Conservation (phyloP, 1,140 invertebrate species). For the Neodiprion virginianus region DNA sequence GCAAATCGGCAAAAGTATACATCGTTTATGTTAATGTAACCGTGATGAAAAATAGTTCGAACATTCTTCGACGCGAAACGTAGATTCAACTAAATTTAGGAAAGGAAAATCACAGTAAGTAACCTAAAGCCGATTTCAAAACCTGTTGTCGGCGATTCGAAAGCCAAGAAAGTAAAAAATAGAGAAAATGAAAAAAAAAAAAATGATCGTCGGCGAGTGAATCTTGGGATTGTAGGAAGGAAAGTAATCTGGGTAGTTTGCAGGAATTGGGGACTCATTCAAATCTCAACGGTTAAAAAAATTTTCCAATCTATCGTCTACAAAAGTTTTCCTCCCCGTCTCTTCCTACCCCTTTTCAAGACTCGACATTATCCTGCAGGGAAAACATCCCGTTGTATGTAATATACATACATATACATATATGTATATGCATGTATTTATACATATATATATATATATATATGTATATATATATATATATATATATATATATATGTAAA, state of each 20-base stretch:
- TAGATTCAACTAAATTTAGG: no score
- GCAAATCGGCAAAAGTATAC: no score
- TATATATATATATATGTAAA: neutral
- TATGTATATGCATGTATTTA: neutral
- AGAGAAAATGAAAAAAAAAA: neutral
- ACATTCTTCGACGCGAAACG: neutral
- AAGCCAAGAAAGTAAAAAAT: neutral
- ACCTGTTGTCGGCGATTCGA: neutral
- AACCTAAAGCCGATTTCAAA: no score
- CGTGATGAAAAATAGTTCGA: neutral
- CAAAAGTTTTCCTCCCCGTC: conserved; percentile 39
- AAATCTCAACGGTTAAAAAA: conserved; percentile 49
- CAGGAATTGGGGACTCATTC: conserved; percentile 15
- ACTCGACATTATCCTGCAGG: neutral
- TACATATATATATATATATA: neutral
- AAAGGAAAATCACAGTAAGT: no score
- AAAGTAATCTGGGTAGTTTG: conserved; percentile 50
- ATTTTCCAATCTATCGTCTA: conserved; percentile 53
- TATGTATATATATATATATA: neutral
- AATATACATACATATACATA: neutral
- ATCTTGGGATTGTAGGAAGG: conserved; percentile 35
- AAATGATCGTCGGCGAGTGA: conserved; percentile 18
- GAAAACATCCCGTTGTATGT: neutral
- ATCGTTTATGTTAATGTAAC: no score
- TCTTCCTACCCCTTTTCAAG: neutral